Evolutionary conservation across 1,140 invertebrate species (phyloP).

Genomic region (Drosophila varians): DNA sequence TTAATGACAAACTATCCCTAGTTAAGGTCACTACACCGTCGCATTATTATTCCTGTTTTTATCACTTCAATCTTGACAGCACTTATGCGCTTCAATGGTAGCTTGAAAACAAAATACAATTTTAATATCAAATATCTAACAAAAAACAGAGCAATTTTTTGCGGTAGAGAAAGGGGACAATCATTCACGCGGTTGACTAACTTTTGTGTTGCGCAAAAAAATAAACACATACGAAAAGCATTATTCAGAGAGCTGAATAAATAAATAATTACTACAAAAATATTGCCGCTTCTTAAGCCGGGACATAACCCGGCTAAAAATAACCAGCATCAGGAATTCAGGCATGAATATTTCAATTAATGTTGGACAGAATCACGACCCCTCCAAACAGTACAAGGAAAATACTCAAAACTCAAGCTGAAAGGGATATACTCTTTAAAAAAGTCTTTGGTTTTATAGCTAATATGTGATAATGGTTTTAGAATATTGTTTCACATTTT

Average conservation of each 20-base stretch:
- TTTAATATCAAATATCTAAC: not conserved
- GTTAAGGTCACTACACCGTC: not conserved
- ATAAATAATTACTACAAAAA: constrained; percentile 41
- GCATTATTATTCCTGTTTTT: not conserved
- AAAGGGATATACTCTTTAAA: constrained; percentile 15
- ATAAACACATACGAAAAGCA: not conserved
- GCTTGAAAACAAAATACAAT: not conserved
- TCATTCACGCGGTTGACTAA: constrained; percentile 5
- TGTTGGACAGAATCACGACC: constrained; percentile 27
- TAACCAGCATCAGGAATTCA: constrained; percentile 25
- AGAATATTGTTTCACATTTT: not conserved
- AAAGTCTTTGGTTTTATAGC: not conserved
- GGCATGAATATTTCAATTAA: constrained; percentile 77
- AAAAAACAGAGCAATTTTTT: constrained; percentile 4
- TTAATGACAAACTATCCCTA: not conserved
- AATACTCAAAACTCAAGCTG: not conserved
- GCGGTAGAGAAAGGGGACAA: not conserved
- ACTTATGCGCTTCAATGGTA: not conserved
- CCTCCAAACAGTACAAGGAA: constrained; percentile 18
- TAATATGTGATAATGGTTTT: not conserved
- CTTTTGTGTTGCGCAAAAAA: not conserved
- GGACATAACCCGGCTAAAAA: constrained; percentile 26
- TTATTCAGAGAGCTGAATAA: constrained; percentile 14
- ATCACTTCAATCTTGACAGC: not conserved
- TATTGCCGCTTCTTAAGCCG: constrained; percentile 20